Conservation (phyloP, 2,888 invertebrate genomes). For the Troides oblongomaculatus region DNA sequence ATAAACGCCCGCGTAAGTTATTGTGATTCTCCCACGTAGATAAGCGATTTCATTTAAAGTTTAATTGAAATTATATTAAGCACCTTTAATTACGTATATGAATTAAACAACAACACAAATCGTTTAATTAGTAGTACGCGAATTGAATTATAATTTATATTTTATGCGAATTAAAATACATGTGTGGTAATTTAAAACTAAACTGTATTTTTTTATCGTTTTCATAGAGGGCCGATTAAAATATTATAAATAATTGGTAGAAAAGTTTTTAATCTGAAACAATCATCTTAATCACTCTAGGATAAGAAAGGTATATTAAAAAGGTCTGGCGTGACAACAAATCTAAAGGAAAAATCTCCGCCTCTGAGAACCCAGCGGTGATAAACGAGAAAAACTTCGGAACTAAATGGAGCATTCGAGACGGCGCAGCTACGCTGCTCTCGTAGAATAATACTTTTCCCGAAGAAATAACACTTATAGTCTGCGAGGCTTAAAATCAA, state of each 20-base stretch:
- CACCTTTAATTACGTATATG: constrained; percentile 12
- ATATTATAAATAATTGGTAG: constrained; percentile 12
- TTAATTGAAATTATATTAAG: constrained; percentile 21
- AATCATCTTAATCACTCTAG: constrained; percentile 69
- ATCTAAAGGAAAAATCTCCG: constrained; percentile 81
- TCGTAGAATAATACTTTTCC: constrained; percentile 78
- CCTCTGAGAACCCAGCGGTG: constrained; percentile 78
- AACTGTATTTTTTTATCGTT: no score
- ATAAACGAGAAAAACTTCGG: constrained; percentile 81
- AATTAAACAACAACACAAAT: neutral
- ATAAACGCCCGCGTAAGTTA: constrained; percentile 28
- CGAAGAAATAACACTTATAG: constrained; percentile 79
- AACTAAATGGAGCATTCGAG: constrained; percentile 80
- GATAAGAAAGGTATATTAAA: constrained; percentile 80
- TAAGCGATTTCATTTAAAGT: constrained; percentile 22
- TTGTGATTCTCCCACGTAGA: constrained; percentile 30
- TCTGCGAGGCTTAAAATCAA: constrained; percentile 80
- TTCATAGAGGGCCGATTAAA: no score
- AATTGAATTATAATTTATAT: no score
- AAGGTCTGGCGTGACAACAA: constrained; percentile 81
- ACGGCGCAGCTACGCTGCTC: constrained; percentile 75
- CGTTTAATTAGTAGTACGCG: no score
- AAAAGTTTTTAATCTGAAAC: constrained; percentile 49
- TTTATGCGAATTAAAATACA: no score
- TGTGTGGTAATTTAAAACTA: no score